phyloP scores from a whole-genome alignment of 2,888 invertebrate genomes.

The Marronus borbonicus region DNA sequence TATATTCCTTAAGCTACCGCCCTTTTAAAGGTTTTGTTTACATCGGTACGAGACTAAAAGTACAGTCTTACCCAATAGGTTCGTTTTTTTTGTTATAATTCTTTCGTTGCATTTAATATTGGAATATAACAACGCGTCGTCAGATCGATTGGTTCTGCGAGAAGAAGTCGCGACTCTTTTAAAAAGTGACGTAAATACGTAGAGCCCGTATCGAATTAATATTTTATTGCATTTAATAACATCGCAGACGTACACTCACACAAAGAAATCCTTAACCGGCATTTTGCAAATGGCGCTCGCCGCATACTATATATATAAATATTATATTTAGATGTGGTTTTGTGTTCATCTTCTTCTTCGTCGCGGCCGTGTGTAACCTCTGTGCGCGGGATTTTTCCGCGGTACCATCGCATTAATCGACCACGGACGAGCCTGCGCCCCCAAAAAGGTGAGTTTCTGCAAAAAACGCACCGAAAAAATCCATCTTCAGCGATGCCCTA shows the following conservation, averaged over 20 bases:
- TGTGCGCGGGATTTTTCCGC: slow-evolving; percentile 34
- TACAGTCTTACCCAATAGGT: slow-evolving; percentile 33
- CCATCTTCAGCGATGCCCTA: slow-evolving; percentile 14
- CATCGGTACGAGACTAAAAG: slow-evolving; percentile 11
- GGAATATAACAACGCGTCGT: slow-evolving; percentile 13
- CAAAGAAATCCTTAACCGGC: slow-evolving; percentile 50
- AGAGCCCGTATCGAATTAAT: slow-evolving; percentile 8
- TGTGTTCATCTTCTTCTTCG: slow-evolving; percentile 51
- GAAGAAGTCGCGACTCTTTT: slow-evolving; percentile 15
- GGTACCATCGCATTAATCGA: slow-evolving; percentile 17
- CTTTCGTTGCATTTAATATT: slow-evolving; percentile 17
- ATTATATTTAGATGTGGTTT: slow-evolving; percentile 65
- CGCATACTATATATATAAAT: slow-evolving; percentile 68
- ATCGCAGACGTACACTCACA: slow-evolving; percentile 39
- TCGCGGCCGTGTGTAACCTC: slow-evolving; percentile 45
- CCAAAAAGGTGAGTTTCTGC: slow-evolving; percentile 27
- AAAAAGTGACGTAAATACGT: slow-evolving; percentile 28
- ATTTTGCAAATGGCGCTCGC: slow-evolving; percentile 68
- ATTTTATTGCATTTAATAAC: slow-evolving; percentile 44
- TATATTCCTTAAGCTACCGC: slow-evolving; percentile 27
- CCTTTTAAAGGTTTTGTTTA: slow-evolving; percentile 40
- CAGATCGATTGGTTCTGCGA: slow-evolving; percentile 32
- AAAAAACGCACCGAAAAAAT: slow-evolving; percentile 24
- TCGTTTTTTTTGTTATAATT: slow-evolving; percentile 40
- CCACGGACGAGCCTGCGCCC: slow-evolving; percentile 7